Base-by-base conservation (phyloP, 2,888 invertebrate species). In the Marasmarcha lunaedactyla region DNA sequence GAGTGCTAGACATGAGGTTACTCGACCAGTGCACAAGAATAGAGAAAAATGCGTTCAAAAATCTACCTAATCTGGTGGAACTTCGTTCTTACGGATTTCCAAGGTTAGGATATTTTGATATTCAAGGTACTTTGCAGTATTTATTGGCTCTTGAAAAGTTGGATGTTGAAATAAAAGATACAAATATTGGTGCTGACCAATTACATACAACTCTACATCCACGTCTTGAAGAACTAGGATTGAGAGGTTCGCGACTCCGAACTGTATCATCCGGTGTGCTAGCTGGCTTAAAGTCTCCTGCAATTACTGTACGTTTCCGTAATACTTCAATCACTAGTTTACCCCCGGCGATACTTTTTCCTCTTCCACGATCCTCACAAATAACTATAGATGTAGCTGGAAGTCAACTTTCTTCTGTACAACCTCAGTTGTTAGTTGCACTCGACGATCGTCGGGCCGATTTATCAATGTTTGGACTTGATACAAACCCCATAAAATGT, bases 111-210 rank as follows among this genome's bases (percentile, higher is more conserved):
- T 94, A 94, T 57, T 84, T 94, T 45, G 95, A 95, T 66, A 87
- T 94, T n/a, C 90, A 92, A 55, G 94, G 94, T 1, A 87, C 95
- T 20, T 71, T 95, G n/a, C 89, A 90, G 49, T 85, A 89, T 47
- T 73, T 95, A 54, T 86, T 89, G 1, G 89, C 90, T 0, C 69
- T 95, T 33, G 91, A 94, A 67, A 85, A 78, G 47, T 72, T 95
- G 9, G 93, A 94, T 46, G 88, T 95, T 39, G 96, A 96, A 78
- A 88, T 95, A 0, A 95, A 95, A 64, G 95, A 95, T 50, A 85
- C 91, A 0, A 87, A 87, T 3, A 88, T 94, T 38, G 92, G 93
- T 34, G 90, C 90, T 36, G 94, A 94, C 55, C 93, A 95, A 57
- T 72, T 95, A 33, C 91, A 92, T 52, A 87, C 92, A 0, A 86